A percentile compares a stretch with the other conserved stretches of the same genome.
Evolutionary conservation across 1,140 invertebrate genomes (phyloP).

Genomic region (Thaumatotibia leucotreta): DNA sequence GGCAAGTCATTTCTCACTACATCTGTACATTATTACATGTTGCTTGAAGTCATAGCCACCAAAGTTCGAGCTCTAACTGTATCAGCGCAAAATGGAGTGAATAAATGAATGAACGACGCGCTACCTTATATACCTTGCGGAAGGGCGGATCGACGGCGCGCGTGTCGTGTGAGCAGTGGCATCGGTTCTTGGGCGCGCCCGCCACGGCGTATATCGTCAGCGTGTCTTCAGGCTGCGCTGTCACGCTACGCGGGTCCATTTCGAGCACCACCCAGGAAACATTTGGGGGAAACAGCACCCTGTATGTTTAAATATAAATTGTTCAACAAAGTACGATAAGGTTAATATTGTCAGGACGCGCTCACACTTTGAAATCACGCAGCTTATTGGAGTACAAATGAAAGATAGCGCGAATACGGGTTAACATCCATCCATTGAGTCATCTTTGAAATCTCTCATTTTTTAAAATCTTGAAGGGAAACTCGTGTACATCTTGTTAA

Average conservation of each 20-base stretch:
- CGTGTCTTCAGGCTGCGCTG: conserved; percentile 95
- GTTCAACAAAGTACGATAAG: no score
- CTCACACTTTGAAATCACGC: neutral
- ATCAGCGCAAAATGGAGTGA: conserved; percentile 22
- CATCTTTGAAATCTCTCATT: no score
- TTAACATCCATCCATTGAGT: no score
- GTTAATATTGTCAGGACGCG: no score
- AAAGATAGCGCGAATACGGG: neutral
- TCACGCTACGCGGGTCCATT: conserved; percentile 94
- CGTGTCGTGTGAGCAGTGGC: conserved; percentile 42
- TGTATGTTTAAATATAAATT: no score
- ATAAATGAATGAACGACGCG: conserved; percentile 35
- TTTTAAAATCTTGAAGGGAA: no score
- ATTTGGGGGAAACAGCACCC: conserved; percentile 90
- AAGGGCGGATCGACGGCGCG: conserved; percentile 46
- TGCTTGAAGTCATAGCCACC: no score
- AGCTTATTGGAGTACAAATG: neutral
- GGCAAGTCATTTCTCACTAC: no score
- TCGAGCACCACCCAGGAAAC: conserved; percentile 96
- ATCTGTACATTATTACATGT: no score
- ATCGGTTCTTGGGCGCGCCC: conserved; percentile 42
- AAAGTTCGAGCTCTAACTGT: neutral
- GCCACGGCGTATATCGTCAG: conserved; percentile 86
- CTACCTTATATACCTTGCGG: conserved; percentile 65
- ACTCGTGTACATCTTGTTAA: no score